These are phyloP conservation scores for Omphaloscelis lunosa DNA, from an alignment of 2,888 invertebrate genomes.

Conservation along the genomic window DNA sequence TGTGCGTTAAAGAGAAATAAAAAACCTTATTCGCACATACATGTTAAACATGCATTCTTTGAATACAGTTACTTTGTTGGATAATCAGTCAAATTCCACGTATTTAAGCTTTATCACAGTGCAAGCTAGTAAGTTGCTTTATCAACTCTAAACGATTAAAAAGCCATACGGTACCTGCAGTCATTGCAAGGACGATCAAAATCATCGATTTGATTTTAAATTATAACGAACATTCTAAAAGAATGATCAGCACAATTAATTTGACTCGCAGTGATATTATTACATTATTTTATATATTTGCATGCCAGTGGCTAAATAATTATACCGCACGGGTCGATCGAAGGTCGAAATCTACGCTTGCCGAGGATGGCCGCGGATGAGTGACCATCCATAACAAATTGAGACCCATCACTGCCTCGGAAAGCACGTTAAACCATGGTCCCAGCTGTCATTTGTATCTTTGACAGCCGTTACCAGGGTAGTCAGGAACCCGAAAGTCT, in stretches of 20 bases:
- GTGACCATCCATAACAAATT: too few species aligned
- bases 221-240: not conserved
- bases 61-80: constrained; percentile 32
- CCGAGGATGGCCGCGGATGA: too few species aligned
- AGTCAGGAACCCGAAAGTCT: too few species aligned
- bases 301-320: not conserved
- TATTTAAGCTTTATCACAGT: not conserved
- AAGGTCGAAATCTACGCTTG: too few species aligned
- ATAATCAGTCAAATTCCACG: constrained; percentile 23
- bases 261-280: not conserved
- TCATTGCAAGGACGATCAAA: not conserved
- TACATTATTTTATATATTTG: not conserved
- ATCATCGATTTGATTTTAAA: too few species aligned
- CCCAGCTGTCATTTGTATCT: too few species aligned
- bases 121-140: constrained; percentile 6
- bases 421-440: too few species aligned
- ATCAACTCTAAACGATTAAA: not conserved
- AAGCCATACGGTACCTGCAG: not conserved
- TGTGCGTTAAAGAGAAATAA: not conserved
- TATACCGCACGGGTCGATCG: too few species aligned
- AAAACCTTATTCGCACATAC: constrained; percentile 6
- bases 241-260: not conserved
- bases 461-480: too few species aligned
- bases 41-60: constrained; percentile 17
- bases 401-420: too few species aligned